A percentile compares a stretch with the other conserved stretches of the same genome.
Evolutionary conservation across 2,113 vertebrate genomes (phyloP).

Genomic region (Poecilia latipinna): DNA sequence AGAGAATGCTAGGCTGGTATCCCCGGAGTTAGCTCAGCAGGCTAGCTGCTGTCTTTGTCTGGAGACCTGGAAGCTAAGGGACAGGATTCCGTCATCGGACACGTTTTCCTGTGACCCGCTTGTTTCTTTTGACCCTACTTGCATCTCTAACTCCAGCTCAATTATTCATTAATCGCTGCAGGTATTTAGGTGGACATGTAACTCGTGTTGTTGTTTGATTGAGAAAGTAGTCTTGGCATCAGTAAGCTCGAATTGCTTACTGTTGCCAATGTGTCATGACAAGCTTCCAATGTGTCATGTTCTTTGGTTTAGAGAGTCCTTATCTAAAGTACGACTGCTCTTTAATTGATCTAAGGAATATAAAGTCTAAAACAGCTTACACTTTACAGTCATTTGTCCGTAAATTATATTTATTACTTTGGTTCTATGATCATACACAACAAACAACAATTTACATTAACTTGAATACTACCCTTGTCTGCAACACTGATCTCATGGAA

Average conservation of each 20-base stretch:
- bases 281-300: background rate
- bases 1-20: constrained; percentile 59
- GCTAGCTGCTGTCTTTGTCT: constrained; percentile 78
- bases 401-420: background rate
- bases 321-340: no score
- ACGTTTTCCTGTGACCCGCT: constrained; percentile 55
- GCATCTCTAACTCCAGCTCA: background rate
- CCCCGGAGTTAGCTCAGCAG: constrained; percentile 59
- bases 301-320: no score
- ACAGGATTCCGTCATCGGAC: constrained; percentile 68
- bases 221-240: background rate
- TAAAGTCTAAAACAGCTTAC: background rate
- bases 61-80: constrained; percentile 43
- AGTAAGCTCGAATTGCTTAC: background rate
- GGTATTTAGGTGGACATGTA: no score
- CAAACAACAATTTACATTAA: background rate
- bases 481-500: background rate
- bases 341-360: background rate
- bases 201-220: background rate
- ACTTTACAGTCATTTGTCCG: background rate
- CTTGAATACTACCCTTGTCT: background rate
- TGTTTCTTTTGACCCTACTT: background rate
- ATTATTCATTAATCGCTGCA: no score
- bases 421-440: background rate
- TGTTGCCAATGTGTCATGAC: no score